Percentiles rank a stretch among this genome's conserved stretches.
These are phyloP conservation scores for Cliona cf. orientalis DNA, from an alignment of 37 sponge, comb jelly and placozoan species.

Conservation along the genomic window DNA sequence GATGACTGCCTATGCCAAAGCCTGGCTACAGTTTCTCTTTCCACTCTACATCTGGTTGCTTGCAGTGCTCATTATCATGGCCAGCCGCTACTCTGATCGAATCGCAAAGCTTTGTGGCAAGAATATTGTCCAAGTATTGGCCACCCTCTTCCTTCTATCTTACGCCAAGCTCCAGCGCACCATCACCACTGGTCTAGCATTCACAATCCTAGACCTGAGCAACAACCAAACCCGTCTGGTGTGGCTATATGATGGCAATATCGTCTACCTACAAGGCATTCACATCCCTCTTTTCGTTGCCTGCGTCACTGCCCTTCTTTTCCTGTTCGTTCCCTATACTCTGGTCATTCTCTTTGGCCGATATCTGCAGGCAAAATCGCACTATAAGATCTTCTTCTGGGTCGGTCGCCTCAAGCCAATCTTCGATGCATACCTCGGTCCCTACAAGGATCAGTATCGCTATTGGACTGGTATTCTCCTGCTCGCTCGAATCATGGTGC, in stretches of 20 bases:
- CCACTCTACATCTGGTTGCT: too few species aligned
- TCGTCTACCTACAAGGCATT: background rate
- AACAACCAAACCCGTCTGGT: background rate
- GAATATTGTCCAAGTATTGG: background rate
- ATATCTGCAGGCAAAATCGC: background rate
- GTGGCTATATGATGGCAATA: slow-evolving; percentile 4
- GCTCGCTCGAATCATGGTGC: too few species aligned
- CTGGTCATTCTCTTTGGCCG: background rate
- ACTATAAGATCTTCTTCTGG: background rate
- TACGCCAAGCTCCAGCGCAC: background rate
- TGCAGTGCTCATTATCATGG: background rate
- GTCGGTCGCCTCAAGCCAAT: background rate
- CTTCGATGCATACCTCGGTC: slow-evolving; percentile 14
- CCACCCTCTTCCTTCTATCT: background rate
- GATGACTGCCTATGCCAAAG: background rate
- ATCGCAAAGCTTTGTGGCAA: background rate
- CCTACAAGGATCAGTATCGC: slow-evolving; percentile 14
- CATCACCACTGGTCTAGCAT: background rate
- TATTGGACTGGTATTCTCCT: slow-evolving; percentile 19
- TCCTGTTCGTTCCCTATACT: slow-evolving; percentile 9
- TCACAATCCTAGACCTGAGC: background rate
- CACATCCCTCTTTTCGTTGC: background rate
- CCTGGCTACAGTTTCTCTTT: too few species aligned
- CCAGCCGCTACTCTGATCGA: background rate
- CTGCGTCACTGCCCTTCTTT: background rate